Evolutionary conservation across 1,140 invertebrate genomes (phyloP).

Genomic region (Eumeta japonica): DNA sequence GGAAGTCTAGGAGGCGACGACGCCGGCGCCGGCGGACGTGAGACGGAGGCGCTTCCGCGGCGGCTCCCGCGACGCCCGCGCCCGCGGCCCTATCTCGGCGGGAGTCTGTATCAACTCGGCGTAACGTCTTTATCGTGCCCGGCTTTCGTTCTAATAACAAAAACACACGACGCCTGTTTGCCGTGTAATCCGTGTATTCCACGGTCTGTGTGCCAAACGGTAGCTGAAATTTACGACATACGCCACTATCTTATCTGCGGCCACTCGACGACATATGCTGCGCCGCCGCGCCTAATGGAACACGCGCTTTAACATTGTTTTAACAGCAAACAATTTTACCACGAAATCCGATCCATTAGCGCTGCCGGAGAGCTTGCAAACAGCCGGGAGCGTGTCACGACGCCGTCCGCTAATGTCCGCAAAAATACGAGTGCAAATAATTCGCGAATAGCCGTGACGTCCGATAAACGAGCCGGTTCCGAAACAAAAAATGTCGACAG

Average conservation of each 20-base stretch:
- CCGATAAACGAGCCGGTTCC: too few relatives aligned
- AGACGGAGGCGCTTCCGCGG: too few relatives aligned
- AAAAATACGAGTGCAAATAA: too few relatives aligned
- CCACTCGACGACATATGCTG: slow-evolving; percentile 49
- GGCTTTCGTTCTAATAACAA: slow-evolving; percentile 32
- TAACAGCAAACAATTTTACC: too few relatives aligned
- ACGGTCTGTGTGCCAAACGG: slow-evolving; percentile 44
- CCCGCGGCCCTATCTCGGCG: slow-evolving; percentile 25
- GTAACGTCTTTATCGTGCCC: slow-evolving; percentile 35
- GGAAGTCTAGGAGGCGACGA: not conserved
- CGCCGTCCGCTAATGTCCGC: too few relatives aligned
- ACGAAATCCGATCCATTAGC: too few relatives aligned
- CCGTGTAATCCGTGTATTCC: slow-evolving; percentile 36
- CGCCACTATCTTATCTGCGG: slow-evolving; percentile 51
- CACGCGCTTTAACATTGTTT: too few relatives aligned
- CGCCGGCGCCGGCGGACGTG: slow-evolving; percentile 1
- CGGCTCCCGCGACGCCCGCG: slow-evolving; percentile 5
- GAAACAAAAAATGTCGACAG: too few relatives aligned
- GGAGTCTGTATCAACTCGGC: slow-evolving; percentile 30
- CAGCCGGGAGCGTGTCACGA: too few relatives aligned
- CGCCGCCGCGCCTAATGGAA: slow-evolving; percentile 37
- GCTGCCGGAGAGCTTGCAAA: too few relatives aligned
- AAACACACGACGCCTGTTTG: slow-evolving; percentile 34
- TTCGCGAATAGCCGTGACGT: too few relatives aligned
- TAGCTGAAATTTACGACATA: slow-evolving; percentile 50